Conservation (phyloP, 2,888 invertebrate species). For the Drosophila buzzatii region DNA sequence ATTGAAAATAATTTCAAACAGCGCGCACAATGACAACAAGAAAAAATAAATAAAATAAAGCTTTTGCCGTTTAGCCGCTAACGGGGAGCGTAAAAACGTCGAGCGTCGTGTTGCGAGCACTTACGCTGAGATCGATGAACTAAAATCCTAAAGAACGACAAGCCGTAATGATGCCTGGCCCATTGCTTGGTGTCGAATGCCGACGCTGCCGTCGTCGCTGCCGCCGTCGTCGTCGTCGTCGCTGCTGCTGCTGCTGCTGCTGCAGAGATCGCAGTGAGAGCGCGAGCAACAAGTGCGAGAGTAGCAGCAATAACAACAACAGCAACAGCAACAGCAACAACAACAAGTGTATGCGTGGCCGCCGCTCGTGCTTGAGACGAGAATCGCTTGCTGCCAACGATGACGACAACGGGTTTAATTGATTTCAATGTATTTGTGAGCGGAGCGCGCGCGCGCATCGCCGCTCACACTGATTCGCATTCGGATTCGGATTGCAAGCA, state of each 20-base stretch:
- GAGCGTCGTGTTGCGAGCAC: slow-evolving; percentile 78
- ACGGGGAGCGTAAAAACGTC: slow-evolving; percentile 24
- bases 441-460: slow-evolving; percentile 42
- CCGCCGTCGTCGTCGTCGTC: not conserved
- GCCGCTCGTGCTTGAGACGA: slow-evolving; percentile 49
- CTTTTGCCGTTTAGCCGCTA: slow-evolving; percentile 16
- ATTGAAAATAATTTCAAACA: slow-evolving; percentile 26
- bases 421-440: slow-evolving; percentile 65
- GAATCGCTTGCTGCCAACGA: slow-evolving; percentile 24
- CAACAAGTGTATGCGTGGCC: slow-evolving; percentile 75
- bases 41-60: slow-evolving; percentile 1
- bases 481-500: slow-evolving; percentile 65
- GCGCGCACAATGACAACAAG: slow-evolving; percentile 29
- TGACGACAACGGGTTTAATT: slow-evolving; percentile 72
- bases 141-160: slow-evolving; percentile 79
- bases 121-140: slow-evolving; percentile 85
- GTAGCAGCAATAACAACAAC: slow-evolving; percentile 16
- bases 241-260: not conserved
- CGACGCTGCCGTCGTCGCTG: slow-evolving; percentile 15
- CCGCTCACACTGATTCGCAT: slow-evolving; percentile 46
- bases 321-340: slow-evolving; percentile 29
- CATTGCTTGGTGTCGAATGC: slow-evolving; percentile 41
- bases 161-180: slow-evolving; percentile 64
- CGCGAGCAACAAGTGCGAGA: slow-evolving; percentile 24
- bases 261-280: slow-evolving; percentile 33